phyloP scores from a whole-genome alignment of 2,113 vertebrate species.

The Aplodontia rufa region DNA sequence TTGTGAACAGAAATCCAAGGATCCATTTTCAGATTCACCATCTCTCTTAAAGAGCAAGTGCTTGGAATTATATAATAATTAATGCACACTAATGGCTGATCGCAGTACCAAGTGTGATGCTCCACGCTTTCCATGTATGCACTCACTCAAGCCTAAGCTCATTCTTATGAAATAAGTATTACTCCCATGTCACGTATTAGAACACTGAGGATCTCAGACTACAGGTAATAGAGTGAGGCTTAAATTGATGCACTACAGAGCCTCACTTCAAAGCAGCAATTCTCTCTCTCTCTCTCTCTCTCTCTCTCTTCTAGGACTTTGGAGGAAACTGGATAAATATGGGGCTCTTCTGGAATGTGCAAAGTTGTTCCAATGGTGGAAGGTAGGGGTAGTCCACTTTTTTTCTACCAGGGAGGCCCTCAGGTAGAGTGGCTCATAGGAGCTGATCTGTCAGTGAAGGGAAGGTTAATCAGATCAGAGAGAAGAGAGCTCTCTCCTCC shows the following conservation, averaged over 20 bases:
- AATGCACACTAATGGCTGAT: not conserved
- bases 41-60: not conserved
- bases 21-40: not conserved
- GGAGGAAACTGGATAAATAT: not conserved
- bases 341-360: not conserved
- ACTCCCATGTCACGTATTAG: not conserved
- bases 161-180: not conserved
- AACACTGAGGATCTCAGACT: not conserved
- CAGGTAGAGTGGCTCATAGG: not conserved
- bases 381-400: not conserved
- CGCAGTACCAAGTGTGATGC: not conserved
- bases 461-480: not conserved
- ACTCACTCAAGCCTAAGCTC: not conserved
- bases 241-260: not conserved
- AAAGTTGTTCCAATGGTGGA: not conserved
- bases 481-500: not conserved
- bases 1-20: not conserved
- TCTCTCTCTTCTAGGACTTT: not conserved
- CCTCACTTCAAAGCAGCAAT: rapidly evolving
- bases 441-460: not conserved
- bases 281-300: not conserved
- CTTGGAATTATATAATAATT: not conserved
- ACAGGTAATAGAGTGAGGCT: not conserved
- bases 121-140: not conserved
- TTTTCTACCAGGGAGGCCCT: not conserved